Evolutionary conservation across 2,113 vertebrate species (phyloP).

Genomic region (Trogon melanurus): DNA sequence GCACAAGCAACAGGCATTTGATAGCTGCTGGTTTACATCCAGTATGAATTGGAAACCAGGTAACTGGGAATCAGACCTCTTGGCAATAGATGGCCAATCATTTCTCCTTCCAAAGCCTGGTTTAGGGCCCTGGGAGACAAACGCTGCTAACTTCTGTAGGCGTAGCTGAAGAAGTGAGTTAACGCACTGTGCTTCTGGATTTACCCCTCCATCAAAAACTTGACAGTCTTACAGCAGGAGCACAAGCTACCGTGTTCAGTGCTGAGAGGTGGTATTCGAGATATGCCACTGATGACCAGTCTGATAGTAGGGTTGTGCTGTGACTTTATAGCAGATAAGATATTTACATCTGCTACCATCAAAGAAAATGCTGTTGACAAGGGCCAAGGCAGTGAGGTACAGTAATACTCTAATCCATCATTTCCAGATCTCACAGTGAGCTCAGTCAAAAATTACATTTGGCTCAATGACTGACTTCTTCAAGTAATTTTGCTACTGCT

Average conservation of each 20-base stretch:
- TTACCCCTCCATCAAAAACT: background rate
- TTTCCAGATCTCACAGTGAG: background rate
- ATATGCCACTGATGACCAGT: background rate
- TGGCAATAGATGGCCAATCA: background rate
- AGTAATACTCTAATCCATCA: background rate
- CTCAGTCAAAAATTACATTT: background rate
- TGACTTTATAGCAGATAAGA: background rate
- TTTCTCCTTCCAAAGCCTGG: background rate
- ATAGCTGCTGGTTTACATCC: slow-evolving; percentile 23
- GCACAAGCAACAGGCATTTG: slow-evolving; percentile 25
- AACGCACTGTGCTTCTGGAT: background rate
- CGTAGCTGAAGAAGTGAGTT: background rate
- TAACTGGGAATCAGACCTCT: background rate
- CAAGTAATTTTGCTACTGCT: background rate
- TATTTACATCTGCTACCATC: background rate
- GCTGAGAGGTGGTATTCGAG: background rate
- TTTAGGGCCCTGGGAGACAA: background rate
- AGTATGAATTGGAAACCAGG: slow-evolving; percentile 42
- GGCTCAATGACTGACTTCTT: background rate
- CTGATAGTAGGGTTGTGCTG: background rate
- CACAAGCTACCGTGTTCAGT: background rate
- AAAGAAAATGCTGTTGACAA: background rate
- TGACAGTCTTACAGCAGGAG: background rate
- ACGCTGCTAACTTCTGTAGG: background rate
- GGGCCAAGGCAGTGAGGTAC: background rate